Conservation (phyloP, 2,113 vertebrate genomes). For the rat (Rattus norvegicus) region DNA sequence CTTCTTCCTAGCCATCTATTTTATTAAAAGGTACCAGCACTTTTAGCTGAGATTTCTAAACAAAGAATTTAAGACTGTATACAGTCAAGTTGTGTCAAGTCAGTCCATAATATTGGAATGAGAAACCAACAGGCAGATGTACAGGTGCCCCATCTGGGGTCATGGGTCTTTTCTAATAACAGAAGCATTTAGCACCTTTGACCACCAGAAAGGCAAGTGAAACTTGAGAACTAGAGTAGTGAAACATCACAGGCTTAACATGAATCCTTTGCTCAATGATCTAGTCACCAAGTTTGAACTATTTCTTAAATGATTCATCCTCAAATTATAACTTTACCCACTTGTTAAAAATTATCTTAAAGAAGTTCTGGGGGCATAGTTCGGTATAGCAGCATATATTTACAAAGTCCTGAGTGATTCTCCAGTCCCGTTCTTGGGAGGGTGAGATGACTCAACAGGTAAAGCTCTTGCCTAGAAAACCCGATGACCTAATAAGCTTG, state of each 20-base stretch:
- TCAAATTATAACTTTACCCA: conserved; percentile 22
- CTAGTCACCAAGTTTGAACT: conserved; percentile 11
- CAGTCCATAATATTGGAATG: background rate
- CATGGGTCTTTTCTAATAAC: background rate
- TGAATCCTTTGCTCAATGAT: background rate
- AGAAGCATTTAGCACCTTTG: background rate
- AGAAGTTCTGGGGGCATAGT: background rate
- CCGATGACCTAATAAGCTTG: background rate
- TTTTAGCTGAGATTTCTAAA: conserved; percentile 4
- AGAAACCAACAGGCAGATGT: background rate
- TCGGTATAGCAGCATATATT: background rate
- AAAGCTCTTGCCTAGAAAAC: background rate
- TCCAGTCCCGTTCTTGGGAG: background rate
- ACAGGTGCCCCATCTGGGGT: background rate
- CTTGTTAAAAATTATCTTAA: conserved; percentile 34
- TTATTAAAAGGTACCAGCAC: background rate
- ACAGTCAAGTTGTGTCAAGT: background rate
- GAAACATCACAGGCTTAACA: background rate
- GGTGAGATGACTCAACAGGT: background rate
- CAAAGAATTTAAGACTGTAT: background rate
- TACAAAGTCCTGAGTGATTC: background rate
- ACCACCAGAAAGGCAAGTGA: background rate
- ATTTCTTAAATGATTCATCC: conserved; percentile 6
- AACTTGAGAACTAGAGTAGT: background rate
- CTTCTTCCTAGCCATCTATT: background rate